A percentile compares a stretch with the other conserved stretches of the same genome.
These are phyloP conservation scores for Phalacrocorax pelagicus DNA, from an alignment of 2,113 vertebrate genomes.

Conservation along the genomic window DNA sequence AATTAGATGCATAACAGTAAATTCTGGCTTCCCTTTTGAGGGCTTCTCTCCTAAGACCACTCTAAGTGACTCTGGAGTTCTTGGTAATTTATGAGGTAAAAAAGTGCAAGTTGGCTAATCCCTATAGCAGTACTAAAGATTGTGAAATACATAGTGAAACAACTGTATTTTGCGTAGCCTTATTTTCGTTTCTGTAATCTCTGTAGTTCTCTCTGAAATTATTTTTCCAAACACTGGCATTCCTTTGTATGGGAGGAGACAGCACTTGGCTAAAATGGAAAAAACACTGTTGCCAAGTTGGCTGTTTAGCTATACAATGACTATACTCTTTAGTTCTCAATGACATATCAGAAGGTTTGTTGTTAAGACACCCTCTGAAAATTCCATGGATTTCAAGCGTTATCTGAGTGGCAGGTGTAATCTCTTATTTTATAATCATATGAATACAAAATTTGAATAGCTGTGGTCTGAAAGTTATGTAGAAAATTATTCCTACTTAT, in stretches of 20 bases:
- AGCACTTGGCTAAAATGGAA: not conserved
- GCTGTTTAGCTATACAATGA: not conserved
- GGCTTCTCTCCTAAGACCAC: not conserved
- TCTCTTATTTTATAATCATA: not conserved
- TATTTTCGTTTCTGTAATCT: constrained; percentile 10
- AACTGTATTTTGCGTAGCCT: not conserved
- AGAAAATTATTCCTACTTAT: not conserved
- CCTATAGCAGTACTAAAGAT: not conserved
- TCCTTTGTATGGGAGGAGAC: not conserved
- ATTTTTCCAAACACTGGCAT: not conserved
- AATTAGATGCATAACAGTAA: not conserved
- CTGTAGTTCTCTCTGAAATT: not conserved
- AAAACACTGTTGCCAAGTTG: not conserved
- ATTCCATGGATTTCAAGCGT: not conserved
- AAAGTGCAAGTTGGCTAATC: not conserved
- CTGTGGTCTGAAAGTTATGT: not conserved
- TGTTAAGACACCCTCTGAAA: not conserved
- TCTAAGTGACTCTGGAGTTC: not conserved
- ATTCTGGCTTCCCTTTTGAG: not conserved
- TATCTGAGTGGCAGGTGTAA: not conserved
- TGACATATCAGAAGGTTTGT: not conserved
- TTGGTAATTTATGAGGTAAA: not conserved
- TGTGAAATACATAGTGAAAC: not conserved
- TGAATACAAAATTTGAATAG: not conserved
- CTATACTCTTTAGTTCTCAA: not conserved